A percentile compares a stretch with the other conserved stretches of the same genome.
These are phyloP conservation scores for Synanceia verrucosa DNA, from an alignment of 2,797 vertebrate genomes.

Conservation along the genomic window DNA sequence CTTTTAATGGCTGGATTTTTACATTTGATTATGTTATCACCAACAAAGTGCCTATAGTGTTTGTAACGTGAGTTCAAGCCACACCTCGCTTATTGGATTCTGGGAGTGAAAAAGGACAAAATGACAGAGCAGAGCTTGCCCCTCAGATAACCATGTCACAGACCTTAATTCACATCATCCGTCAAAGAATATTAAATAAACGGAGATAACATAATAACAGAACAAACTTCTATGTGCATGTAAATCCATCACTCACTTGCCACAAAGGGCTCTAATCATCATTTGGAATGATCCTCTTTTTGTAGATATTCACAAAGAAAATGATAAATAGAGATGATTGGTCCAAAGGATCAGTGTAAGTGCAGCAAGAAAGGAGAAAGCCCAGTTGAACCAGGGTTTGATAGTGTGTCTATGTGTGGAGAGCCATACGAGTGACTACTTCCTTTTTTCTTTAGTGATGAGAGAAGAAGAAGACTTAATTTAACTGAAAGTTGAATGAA, in stretches of 20 bases:
- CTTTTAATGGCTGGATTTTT: slow-evolving; percentile 7
- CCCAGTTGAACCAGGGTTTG: neutral
- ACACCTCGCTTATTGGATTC: slow-evolving; percentile 36
- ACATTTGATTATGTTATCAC: slow-evolving; percentile 33
- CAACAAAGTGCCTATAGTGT: slow-evolving; percentile 57
- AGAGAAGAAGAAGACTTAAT: no score
- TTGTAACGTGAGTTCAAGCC: slow-evolving; percentile 31
- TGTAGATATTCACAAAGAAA: slow-evolving; percentile 67
- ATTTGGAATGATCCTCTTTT: slow-evolving; percentile 43
- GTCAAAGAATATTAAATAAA: slow-evolving; percentile 69
- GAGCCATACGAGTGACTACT: slow-evolving; percentile 8
- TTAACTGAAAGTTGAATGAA: slow-evolving; percentile 26
- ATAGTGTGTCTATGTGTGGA: slow-evolving; percentile 15
- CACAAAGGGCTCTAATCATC: slow-evolving; percentile 61
- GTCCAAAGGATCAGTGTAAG: slow-evolving; percentile 32
- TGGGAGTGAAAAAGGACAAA: slow-evolving; percentile 42
- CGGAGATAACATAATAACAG: slow-evolving; percentile 62
- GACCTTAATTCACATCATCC: slow-evolving; percentile 65
- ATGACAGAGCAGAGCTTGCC: slow-evolving; percentile 41
- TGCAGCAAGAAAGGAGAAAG: slow-evolving; percentile 32
- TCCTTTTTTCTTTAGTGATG: slow-evolving; percentile 6
- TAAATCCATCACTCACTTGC: slow-evolving; percentile 58
- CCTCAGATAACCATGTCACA: slow-evolving; percentile 53
- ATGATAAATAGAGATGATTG: slow-evolving; percentile 46
- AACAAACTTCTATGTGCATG: slow-evolving; percentile 44